Conservation (phyloP, 2,113 vertebrate species). For the Anthoscopus minutus region DNA sequence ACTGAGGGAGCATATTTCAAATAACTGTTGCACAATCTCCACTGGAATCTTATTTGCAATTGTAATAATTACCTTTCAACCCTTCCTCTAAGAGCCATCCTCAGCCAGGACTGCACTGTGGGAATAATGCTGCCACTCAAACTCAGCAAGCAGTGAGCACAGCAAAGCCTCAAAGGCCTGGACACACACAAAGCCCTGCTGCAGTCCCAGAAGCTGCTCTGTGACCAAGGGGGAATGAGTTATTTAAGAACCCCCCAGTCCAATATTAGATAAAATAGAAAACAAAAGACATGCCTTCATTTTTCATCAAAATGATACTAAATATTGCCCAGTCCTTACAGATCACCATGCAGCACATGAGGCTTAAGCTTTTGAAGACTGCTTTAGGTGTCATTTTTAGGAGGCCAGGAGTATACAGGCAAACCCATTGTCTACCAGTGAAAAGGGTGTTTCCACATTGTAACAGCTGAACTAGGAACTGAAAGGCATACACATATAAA, state of each 20-base stretch:
- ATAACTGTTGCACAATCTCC: background rate
- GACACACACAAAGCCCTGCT: background rate
- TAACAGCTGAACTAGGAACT: background rate
- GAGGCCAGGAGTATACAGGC: background rate
- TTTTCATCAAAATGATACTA: background rate
- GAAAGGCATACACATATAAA: background rate
- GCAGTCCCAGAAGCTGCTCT: background rate
- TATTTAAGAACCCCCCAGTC: background rate
- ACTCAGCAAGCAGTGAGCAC: background rate
- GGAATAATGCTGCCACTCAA: background rate
- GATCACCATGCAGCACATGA: background rate
- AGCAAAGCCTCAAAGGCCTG: background rate
- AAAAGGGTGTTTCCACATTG: background rate
- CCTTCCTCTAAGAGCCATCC: background rate
- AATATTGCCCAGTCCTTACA: background rate
- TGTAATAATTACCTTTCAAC: background rate
- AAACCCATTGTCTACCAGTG: background rate
- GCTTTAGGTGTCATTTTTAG: background rate
- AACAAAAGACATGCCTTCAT: background rate
- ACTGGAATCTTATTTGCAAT: background rate
- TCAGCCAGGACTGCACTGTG: background rate
- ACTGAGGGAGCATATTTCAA: background rate
- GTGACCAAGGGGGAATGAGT: background rate
- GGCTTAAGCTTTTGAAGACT: background rate
- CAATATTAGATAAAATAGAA: background rate